Conservation (phyloP, 2,113 vertebrate species). For the Malurus melanocephalus region DNA sequence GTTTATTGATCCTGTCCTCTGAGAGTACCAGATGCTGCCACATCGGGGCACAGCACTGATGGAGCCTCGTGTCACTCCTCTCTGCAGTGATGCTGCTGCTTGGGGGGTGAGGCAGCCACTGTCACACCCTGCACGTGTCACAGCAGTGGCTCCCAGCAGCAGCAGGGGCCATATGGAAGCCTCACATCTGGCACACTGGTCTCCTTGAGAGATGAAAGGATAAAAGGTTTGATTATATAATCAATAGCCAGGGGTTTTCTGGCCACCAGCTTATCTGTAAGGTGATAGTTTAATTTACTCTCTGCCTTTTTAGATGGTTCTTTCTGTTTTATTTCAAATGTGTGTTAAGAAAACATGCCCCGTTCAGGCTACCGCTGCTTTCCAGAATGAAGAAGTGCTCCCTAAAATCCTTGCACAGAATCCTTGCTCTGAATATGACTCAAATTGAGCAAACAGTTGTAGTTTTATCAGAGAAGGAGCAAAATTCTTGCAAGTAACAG, state of each 20-base stretch:
- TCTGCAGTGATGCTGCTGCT: not conserved
- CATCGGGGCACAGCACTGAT: not conserved
- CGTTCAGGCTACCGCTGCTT: not conserved
- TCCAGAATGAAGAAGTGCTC: not conserved
- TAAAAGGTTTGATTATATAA: not conserved
- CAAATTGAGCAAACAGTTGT: not conserved
- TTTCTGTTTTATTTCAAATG: not conserved
- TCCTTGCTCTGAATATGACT: not conserved
- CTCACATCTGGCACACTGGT: not conserved
- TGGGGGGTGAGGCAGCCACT: not conserved
- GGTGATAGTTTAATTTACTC: not conserved
- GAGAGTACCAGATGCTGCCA: not conserved
- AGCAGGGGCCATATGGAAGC: not conserved
- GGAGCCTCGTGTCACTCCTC: fast-evolving
- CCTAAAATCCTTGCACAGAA: not conserved
- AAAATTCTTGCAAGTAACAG: not conserved
- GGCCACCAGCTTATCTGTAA: not conserved
- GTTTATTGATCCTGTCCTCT: not conserved
- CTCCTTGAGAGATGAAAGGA: not conserved
- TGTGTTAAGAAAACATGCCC: fast-evolving
- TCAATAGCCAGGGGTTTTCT: not conserved
- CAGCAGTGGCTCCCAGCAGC: not conserved
- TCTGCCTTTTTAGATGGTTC: not conserved
- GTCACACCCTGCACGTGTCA: not conserved
- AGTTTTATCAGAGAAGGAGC: not conserved